phyloP scores from a whole-genome alignment of 2,888 invertebrate genomes.

The Meiosimyza decipiens region DNA sequence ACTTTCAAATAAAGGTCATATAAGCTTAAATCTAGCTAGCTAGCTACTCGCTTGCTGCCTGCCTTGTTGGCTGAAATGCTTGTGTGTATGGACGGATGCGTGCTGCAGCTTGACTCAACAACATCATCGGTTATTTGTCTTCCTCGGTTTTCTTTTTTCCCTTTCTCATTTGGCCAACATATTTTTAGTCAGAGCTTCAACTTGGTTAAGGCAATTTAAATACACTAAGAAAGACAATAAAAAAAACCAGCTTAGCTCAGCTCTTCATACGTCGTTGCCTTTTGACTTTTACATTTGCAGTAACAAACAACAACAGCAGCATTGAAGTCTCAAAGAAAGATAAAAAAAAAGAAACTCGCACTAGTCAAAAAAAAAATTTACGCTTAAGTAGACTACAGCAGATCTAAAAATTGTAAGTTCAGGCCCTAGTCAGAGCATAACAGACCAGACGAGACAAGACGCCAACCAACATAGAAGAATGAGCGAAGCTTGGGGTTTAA shows the following conservation, averaged over 20 bases:
- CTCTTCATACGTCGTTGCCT: conserved; percentile 31
- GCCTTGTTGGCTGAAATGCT: too few species aligned
- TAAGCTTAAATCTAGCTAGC: too few species aligned
- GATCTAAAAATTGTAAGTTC: too few species aligned
- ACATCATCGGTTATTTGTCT: too few species aligned
- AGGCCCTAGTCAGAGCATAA: too few species aligned
- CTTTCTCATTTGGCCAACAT: conserved; percentile 33
- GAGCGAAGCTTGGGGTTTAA: too few species aligned
- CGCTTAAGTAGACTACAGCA: neutral
- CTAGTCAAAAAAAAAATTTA: conserved; percentile 14
- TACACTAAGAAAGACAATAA: conserved; percentile 11
- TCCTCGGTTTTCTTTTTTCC: neutral
- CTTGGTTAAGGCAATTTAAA: conserved; percentile 32
- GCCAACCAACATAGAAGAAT: too few species aligned
- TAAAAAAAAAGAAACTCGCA: conserved; percentile 22
- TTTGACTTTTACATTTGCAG: conserved; percentile 31
- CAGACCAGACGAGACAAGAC: too few species aligned
- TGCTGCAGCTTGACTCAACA: neutral
- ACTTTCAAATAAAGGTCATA: too few species aligned
- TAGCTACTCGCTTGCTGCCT: too few species aligned
- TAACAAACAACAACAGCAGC: neutral
- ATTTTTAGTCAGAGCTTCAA: conserved; percentile 22
- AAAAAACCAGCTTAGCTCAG: conserved; percentile 9
- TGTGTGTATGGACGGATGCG: neutral
- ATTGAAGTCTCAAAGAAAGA: conserved; percentile 4